Conservation (phyloP, 2,113 vertebrate species). For the Isichthys henryi region DNA sequence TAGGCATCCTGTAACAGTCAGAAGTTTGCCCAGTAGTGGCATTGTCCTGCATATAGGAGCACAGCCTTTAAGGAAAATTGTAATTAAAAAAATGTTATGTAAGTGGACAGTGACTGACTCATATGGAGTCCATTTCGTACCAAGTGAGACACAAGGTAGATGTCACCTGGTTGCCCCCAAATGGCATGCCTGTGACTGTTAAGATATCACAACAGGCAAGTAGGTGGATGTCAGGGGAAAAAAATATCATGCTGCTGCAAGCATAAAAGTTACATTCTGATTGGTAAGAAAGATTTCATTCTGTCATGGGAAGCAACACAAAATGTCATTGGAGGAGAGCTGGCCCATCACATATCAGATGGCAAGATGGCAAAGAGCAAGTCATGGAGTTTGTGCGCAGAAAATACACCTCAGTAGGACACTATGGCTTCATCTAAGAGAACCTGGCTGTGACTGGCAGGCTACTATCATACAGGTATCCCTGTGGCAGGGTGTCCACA, state of each 20-base stretch:
- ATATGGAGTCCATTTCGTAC: background rate
- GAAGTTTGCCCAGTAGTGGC: background rate
- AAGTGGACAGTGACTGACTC: background rate
- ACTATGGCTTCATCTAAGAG: background rate
- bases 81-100: background rate
- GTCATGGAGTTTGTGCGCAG: background rate
- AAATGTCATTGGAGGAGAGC: background rate
- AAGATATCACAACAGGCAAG: background rate
- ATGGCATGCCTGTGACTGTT: background rate
- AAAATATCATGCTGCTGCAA: background rate
- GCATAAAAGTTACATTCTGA: conserved; percentile 1
- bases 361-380: background rate
- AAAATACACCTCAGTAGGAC: background rate
- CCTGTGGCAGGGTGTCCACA: background rate
- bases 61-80: background rate
- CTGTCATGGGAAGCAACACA: background rate
- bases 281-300: background rate
- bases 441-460: background rate
- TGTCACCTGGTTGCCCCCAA: background rate
- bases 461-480: background rate
- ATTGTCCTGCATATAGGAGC: background rate
- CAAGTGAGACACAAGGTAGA: background rate
- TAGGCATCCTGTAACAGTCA: background rate
- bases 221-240: background rate
- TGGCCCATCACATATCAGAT: background rate